These are phyloP conservation scores for Ophioninae sp. DNA, from an alignment of 2,888 invertebrate species.

Conservation along the genomic window DNA sequence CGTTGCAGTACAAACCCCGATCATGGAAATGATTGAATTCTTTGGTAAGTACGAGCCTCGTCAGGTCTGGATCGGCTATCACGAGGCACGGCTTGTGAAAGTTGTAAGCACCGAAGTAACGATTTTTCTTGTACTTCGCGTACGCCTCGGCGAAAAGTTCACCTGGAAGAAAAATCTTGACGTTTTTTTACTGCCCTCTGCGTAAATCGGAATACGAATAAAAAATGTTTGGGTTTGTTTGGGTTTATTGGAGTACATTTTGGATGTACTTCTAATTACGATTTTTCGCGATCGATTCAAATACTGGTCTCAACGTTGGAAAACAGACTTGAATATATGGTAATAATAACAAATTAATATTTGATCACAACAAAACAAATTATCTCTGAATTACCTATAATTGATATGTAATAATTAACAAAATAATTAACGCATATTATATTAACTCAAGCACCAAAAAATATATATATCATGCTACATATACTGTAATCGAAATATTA, in stretches of 20 bases:
- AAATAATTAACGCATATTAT: not conserved
- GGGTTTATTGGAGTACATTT: not conserved
- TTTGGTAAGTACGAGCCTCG: constrained; percentile 74
- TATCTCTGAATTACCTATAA: not conserved
- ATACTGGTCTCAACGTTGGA: not conserved
- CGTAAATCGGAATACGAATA: not conserved
- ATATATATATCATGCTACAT: no score
- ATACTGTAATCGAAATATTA: no score
- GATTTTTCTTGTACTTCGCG: constrained; percentile 65
- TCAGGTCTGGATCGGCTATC: constrained; percentile 75
- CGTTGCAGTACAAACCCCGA: constrained; percentile 74
- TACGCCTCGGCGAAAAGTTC: constrained; percentile 67
- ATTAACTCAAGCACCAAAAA: no score
- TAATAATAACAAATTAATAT: not conserved
- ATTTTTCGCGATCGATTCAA: not conserved
- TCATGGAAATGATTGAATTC: constrained; percentile 78
- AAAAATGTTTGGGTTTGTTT: not conserved
- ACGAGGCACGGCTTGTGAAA: constrained; percentile 73
- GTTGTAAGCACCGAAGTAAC: constrained; percentile 72
- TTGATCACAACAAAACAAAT: not conserved
- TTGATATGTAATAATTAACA: not conserved
- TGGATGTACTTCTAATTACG: not conserved
- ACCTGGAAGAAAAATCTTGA: constrained; percentile 61
- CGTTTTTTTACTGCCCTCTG: not conserved
- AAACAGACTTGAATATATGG: not conserved